Evolutionary conservation across 2,113 vertebrate genomes (phyloP).

Genomic region (Nothobranchius furzeri): DNA sequence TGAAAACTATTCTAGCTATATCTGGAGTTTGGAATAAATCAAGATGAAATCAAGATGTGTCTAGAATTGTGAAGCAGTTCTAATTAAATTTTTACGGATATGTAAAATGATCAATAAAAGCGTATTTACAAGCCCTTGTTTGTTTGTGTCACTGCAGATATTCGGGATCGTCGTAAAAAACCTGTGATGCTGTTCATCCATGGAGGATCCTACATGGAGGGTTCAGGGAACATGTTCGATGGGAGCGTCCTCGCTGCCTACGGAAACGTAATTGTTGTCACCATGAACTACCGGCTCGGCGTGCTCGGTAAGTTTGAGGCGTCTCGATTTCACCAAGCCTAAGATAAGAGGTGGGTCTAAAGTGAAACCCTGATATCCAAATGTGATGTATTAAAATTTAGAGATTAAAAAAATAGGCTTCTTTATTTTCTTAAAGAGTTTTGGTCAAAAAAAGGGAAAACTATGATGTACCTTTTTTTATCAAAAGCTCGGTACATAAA

Average conservation of each 20-base stretch:
- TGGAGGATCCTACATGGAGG: constrained; percentile 93
- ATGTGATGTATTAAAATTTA: too few relatives aligned
- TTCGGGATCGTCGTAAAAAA: constrained; percentile 91
- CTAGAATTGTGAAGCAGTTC: too few relatives aligned
- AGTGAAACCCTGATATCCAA: too few relatives aligned
- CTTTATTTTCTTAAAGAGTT: too few relatives aligned
- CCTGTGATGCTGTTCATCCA: constrained; percentile 94
- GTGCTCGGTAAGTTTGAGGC: constrained; percentile 85
- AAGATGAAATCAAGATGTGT: too few relatives aligned
- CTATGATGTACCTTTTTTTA: too few relatives aligned
- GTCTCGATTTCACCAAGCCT: not conserved
- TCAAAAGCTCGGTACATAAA: too few relatives aligned
- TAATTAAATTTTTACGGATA: not conserved
- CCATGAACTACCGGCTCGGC: constrained; percentile 94
- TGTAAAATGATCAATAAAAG: not conserved
- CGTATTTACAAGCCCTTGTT: not conserved
- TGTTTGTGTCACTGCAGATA: constrained; percentile 78
- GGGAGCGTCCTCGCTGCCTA: constrained; percentile 89
- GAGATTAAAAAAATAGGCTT: too few relatives aligned
- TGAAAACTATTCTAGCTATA: too few relatives aligned
- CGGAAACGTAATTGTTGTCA: constrained; percentile 92
- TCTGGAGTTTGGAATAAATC: too few relatives aligned
- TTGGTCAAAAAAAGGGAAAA: too few relatives aligned
- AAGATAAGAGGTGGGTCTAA: too few relatives aligned
- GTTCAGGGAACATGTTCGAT: constrained; percentile 93